These are phyloP conservation scores for Phocoena sinus DNA, from an alignment of 2,113 vertebrate genomes.

Conservation along the genomic window DNA sequence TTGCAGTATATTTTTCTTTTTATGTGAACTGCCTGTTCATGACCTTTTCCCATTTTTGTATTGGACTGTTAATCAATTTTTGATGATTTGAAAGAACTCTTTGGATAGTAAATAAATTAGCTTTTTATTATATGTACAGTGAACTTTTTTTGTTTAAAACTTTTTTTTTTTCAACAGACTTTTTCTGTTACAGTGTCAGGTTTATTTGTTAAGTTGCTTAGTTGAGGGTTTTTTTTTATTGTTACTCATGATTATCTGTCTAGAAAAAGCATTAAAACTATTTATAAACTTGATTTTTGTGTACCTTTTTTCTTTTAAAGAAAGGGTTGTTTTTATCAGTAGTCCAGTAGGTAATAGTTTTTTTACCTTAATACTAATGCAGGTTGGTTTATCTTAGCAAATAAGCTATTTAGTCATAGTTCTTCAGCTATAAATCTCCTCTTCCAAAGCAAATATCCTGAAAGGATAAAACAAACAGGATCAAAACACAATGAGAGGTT, in stretches of 20 bases:
- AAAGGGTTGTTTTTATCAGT: constrained; percentile 49
- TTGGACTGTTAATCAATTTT: neutral
- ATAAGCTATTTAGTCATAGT: constrained; percentile 61
- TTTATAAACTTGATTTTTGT: constrained; percentile 20
- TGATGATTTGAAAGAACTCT: neutral
- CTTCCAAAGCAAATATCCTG: constrained; percentile 68
- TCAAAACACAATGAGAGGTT: constrained; percentile 41
- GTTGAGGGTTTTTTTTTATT: neutral
- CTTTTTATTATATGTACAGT: neutral
- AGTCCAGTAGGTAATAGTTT: constrained; percentile 28
- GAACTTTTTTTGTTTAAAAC: neutral
- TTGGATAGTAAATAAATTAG: neutral
- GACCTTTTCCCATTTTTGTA: constrained; percentile 6
- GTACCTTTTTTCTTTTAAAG: neutral
- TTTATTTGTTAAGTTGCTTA: constrained; percentile 27
- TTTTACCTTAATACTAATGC: constrained; percentile 46
- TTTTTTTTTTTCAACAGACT: neutral
- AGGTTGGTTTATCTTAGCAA: constrained; percentile 53
- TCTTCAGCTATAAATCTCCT: constrained; percentile 45
- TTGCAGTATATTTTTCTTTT: neutral
- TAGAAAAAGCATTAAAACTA: neutral
- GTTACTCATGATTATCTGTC: constrained; percentile 3
- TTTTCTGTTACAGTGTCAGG: neutral
- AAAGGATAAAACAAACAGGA: constrained; percentile 61
- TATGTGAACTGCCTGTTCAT: neutral